A percentile compares a stretch with the other conserved stretches of the same genome.
phyloP scores from a whole-genome alignment of 2,113 vertebrate species.

The Apteryx mantelli region DNA sequence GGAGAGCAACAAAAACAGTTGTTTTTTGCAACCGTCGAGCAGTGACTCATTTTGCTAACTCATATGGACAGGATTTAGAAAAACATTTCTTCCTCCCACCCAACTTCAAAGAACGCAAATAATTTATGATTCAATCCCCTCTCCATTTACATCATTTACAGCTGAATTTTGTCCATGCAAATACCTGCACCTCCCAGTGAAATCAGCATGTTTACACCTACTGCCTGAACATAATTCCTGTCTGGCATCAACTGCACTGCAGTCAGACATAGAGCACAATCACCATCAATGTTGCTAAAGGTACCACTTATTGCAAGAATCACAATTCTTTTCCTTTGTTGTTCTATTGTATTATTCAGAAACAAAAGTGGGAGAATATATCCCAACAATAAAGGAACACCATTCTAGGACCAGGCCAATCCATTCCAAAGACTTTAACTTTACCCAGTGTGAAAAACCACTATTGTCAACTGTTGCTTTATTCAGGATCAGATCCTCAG shows the following conservation, averaged over 20 bases:
- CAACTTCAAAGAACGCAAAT: background rate
- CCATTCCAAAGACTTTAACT: background rate
- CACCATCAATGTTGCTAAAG: background rate
- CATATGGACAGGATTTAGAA: background rate
- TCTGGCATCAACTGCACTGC: background rate
- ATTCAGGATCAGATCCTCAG: background rate
- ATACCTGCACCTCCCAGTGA: background rate
- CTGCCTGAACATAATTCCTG: background rate
- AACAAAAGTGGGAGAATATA: background rate
- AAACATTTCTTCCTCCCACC: background rate
- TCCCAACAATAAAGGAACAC: background rate
- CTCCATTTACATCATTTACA: background rate
- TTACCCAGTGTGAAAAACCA: background rate
- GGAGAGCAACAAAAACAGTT: background rate
- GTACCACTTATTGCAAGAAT: background rate
- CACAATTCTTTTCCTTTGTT: background rate
- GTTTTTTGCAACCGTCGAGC: background rate
- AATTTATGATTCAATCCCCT: background rate
- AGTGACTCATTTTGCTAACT: slow-evolving; percentile 25
- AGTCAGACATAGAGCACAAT: background rate
- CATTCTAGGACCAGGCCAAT: background rate
- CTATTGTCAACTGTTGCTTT: background rate
- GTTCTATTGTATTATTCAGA: background rate
- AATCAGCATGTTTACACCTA: background rate
- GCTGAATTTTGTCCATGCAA: background rate